Percentiles rank a stretch among this genome's conserved stretches.
Evolutionary conservation across 1,140 invertebrate genomes (phyloP).

Genomic region (Brachionus sp.): DNA sequence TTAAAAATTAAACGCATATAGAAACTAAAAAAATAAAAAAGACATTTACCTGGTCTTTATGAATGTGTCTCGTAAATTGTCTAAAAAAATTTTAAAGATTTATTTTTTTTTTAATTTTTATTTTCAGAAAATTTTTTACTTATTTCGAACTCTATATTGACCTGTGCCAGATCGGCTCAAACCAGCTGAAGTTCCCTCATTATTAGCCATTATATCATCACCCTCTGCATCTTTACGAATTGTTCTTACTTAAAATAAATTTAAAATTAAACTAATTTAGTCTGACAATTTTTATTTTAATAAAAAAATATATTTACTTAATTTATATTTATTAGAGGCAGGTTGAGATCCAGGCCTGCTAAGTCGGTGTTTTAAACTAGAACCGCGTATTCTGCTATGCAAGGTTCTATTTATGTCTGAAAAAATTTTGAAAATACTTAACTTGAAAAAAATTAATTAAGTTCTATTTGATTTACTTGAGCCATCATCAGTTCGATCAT

Average conservation of each 20-base stretch:
- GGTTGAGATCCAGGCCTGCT: not conserved
- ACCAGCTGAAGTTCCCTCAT: not conserved
- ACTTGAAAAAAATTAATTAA: not conserved
- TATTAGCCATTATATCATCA: conserved; percentile 4
- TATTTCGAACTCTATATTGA: not conserved
- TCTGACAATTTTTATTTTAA: not conserved
- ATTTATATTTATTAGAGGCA: not conserved
- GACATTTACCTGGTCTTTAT: not conserved
- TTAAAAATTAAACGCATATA: too few relatives aligned
- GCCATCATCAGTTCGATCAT: not conserved
- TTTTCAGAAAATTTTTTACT: not conserved
- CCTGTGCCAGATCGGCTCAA: not conserved
- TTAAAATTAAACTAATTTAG: not conserved
- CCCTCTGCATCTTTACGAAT: not conserved
- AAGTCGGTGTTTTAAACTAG: not conserved
- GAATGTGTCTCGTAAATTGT: not conserved
- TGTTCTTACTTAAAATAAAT: not conserved
- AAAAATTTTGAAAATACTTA: not conserved
- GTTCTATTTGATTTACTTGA: not conserved
- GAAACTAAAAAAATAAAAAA: not conserved
- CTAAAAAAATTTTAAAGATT: too few relatives aligned
- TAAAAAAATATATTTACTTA: not conserved
- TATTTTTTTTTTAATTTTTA: not conserved
- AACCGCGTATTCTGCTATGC: not conserved
- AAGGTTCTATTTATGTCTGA: not conserved